Evolutionary conservation across 2,113 vertebrate species (phyloP).

Genomic region (Guaruba guarouba): DNA sequence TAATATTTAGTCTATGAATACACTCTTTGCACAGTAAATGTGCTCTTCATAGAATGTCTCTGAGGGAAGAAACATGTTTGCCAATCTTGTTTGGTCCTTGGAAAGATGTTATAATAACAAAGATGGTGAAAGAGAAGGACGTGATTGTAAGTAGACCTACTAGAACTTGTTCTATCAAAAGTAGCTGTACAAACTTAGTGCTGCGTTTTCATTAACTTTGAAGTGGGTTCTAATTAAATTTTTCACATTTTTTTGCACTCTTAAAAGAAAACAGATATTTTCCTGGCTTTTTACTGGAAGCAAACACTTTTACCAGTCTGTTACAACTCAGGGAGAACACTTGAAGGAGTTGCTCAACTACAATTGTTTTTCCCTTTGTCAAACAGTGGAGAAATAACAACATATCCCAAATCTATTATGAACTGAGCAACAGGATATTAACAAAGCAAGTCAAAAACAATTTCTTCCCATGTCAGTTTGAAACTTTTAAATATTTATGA

Average conservation of each 20-base stretch:
- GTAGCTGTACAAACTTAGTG: neutral
- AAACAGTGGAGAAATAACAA: constrained; percentile 11
- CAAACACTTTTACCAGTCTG: neutral
- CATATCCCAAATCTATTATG: constrained; percentile 47
- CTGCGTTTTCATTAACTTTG: neutral
- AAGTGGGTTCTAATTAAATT: neutral
- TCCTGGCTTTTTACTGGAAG: neutral
- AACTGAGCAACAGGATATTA: constrained; percentile 62
- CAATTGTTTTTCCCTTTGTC: neutral
- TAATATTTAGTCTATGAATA: neutral
- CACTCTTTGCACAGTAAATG: neutral
- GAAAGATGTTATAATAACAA: neutral
- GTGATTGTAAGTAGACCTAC: neutral
- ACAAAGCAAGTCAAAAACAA: constrained; percentile 73
- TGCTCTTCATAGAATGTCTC: neutral
- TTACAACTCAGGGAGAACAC: constrained; percentile 10
- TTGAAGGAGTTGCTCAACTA: neutral
- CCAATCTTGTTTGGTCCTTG: neutral
- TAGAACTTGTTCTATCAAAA: neutral
- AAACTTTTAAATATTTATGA: constrained; percentile 76
- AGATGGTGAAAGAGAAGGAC: neutral
- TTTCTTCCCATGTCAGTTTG: constrained; percentile 67
- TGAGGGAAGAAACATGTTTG: neutral
- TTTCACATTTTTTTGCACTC: neutral
- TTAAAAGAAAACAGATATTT: neutral